A percentile compares a stretch with the other conserved stretches of the same genome.
Evolutionary conservation across 1,140 invertebrate genomes (phyloP).

Genomic region (Neelides sp.): DNA sequence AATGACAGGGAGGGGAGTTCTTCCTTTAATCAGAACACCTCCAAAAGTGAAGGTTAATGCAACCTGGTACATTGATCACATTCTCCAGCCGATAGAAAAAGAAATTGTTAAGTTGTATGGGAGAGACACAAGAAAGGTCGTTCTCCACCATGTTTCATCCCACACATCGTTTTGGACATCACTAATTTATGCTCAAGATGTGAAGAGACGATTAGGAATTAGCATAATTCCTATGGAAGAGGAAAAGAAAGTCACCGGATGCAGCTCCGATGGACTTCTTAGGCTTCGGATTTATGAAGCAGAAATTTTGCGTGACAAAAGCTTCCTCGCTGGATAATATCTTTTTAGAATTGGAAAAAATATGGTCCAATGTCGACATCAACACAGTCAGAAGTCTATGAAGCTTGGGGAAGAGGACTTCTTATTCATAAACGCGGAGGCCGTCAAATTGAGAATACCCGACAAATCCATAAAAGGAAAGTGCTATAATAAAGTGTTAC

Average conservation of each 20-base stretch:
- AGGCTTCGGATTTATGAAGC: slow-evolving; percentile 11
- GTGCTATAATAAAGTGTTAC: too few relatives aligned
- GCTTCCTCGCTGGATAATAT: too few relatives aligned
- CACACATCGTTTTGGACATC: not conserved
- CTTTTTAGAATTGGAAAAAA: too few relatives aligned
- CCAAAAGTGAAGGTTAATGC: slow-evolving; percentile 13
- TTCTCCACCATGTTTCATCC: slow-evolving; percentile 9
- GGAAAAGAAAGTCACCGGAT: slow-evolving; percentile 8
- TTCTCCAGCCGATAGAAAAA: slow-evolving; percentile 3
- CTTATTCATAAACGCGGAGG: too few relatives aligned
- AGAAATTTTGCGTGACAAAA: too few relatives aligned
- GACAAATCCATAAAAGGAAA: too few relatives aligned
- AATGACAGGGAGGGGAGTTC: slow-evolving; percentile 5
- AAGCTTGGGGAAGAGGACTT: too few relatives aligned
- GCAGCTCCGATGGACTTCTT: slow-evolving; percentile 12
- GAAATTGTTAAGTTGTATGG: not conserved
- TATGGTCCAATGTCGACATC: too few relatives aligned
- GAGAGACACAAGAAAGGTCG: slow-evolving; percentile 4
- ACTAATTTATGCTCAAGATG: not conserved
- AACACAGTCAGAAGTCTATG: too few relatives aligned
- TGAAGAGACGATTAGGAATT: slow-evolving; percentile 6
- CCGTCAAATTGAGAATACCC: too few relatives aligned
- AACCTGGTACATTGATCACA: slow-evolving; percentile 2
- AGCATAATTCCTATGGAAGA: not conserved
- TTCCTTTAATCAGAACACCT: slow-evolving; percentile 8